phyloP scores from a whole-genome alignment of 2,797 vertebrate species.

The Xyrichtys novacula region DNA sequence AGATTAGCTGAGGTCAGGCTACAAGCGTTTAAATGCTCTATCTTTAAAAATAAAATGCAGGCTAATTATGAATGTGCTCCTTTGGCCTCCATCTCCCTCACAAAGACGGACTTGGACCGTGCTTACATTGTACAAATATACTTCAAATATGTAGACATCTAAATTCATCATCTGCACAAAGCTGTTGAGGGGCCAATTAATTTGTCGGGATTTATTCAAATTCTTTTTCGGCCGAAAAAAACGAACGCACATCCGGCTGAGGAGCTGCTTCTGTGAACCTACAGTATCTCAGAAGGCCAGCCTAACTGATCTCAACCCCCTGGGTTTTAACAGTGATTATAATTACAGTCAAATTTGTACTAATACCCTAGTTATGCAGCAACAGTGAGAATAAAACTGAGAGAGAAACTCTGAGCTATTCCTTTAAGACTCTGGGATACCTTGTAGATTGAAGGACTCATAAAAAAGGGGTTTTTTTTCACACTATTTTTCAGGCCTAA shows the following conservation, averaged over 20 bases:
- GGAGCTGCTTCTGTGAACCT: not conserved
- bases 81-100: not conserved
- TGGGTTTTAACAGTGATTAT: constrained; percentile 7
- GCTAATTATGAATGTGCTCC: not conserved
- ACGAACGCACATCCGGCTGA: not conserved
- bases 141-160: constrained; percentile 9
- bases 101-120: constrained; percentile 2
- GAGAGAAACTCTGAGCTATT: constrained; percentile 16
- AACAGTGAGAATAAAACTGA: constrained; percentile 2
- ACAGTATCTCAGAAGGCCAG: constrained; percentile 16
- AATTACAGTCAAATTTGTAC: constrained; percentile 22
- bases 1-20: not conserved
- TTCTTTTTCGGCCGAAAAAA: not conserved
- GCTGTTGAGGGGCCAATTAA: constrained; percentile 8
- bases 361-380: constrained; percentile 4
- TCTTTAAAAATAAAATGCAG: not conserved
- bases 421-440: constrained; percentile 35
- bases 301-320: constrained; percentile 1
- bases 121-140: constrained; percentile 8
- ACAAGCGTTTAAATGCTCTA: not conserved
- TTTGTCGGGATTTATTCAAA: constrained; percentile 23
- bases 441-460: constrained; percentile 51
- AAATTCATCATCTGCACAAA: constrained; percentile 9
- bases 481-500: constrained; percentile 53
- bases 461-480: constrained; percentile 41